phyloP scores from a whole-genome alignment of 2,113 vertebrate genomes.

The Corythaeola cristata region DNA sequence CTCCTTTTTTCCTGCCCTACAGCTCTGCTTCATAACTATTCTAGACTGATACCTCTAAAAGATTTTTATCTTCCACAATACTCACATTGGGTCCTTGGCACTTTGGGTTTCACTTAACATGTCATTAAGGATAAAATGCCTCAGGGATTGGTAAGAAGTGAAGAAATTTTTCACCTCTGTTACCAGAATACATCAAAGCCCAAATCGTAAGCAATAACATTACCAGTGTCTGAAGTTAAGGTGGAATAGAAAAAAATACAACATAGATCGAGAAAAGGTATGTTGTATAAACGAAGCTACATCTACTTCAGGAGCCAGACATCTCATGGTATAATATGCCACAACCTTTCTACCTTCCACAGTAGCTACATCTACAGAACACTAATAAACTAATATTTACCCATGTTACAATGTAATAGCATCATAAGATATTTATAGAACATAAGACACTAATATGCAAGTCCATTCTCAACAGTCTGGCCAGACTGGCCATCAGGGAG shows the following conservation, averaged over 20 bases:
- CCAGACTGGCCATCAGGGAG: neutral
- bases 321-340: neutral
- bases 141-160: neutral
- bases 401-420: neutral
- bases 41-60: neutral
- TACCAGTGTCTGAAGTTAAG: neutral
- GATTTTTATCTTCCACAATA: neutral
- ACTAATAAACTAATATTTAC: neutral
- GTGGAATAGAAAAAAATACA: neutral
- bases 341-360: neutral
- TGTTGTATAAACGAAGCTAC: neutral
- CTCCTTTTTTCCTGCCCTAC: neutral
- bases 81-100: neutral
- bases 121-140: neutral
- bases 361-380: neutral
- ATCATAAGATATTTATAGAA: constrained; percentile 13
- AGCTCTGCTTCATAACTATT: neutral
- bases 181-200: neutral
- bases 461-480: neutral
- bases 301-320: neutral
- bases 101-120: neutral
- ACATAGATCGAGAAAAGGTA: neutral
- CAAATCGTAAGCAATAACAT: neutral
- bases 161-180: neutral
- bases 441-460: neutral